Base-by-base conservation (phyloP, 2,888 invertebrate species). In the Lithophane ornitopus region DNA sequence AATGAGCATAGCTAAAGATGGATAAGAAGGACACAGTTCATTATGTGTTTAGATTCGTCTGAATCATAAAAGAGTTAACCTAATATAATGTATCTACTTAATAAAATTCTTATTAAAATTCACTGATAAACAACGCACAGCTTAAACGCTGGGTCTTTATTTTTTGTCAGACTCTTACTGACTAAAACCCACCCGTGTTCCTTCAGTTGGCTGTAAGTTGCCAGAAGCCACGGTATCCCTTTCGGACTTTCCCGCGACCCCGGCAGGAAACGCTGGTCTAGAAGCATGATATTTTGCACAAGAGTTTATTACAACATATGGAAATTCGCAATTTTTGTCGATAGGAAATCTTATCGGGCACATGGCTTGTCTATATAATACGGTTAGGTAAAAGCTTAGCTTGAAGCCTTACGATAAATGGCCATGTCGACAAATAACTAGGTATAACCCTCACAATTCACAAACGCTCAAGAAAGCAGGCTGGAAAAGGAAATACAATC, bases 21-120 rank as follows among this genome's bases (percentile, higher is more conserved):
- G 68, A 81, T 79, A 62, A 56, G 46, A 76, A 70, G 39, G 66
- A 70, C 52, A 74, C 65, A 49, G 82, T 44, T 84, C 54, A 67
- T 74, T 76, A 68, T 71, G 44, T 67, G 75, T 69, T 76, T 80
- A 56, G 59, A 72, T 77, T 58, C 54, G 63, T 73, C 62, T 79
- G 59, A 77, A 61, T 79, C 72, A 78, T 66, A 70, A 28, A 62
- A 63, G 1, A 34, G 22, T 34, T n/a, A n/a, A 34, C 1, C 19
- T 12, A 41, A n/a, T 0, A 6, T 8, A 49, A 11, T 39, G n/a
- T 34, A 44, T 19, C 9, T 63, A 62, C n/a, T 4, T 39, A 41
- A 16, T 62, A 16, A 9, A 9, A 7, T 19, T 63, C 11, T 41
- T 16, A 16, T n/a, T n/a, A n/a, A n/a, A 62, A 63, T 63, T 63